phyloP scores from a whole-genome alignment of 2,888 invertebrate genomes.

The Bursaphelenchus okinawaensis region DNA sequence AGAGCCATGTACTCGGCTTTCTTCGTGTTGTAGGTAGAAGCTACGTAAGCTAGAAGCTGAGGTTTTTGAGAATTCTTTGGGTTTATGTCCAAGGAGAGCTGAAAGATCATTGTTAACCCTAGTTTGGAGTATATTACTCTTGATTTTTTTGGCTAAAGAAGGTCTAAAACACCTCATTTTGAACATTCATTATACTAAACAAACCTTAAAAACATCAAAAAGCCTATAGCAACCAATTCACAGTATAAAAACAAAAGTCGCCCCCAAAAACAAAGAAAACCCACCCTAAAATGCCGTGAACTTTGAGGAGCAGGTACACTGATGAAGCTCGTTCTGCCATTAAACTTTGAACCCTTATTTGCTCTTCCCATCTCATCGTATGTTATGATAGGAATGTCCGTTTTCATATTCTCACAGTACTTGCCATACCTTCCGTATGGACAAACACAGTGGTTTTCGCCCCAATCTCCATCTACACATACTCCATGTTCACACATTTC shows the following conservation, averaged over 20 bases:
- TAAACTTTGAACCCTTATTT: conserved; percentile 24
- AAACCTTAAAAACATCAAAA: too few species aligned
- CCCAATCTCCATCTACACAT: conserved; percentile 38
- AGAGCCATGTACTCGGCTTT: conserved; percentile 30
- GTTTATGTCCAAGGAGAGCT: conserved; percentile 34
- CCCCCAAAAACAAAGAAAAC: background rate
- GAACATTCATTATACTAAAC: too few species aligned
- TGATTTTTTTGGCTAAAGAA: too few species aligned
- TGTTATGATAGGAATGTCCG: background rate
- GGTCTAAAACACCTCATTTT: too few species aligned
- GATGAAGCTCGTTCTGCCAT: conserved; percentile 25
- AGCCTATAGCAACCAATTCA: background rate
- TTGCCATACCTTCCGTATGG: conserved; percentile 33
- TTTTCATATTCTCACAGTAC: conserved; percentile 23
- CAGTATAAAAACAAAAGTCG: background rate
- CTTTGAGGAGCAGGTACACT: conserved; percentile 23
- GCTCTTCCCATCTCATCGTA: conserved; percentile 5
- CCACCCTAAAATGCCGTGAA: conserved; percentile 13
- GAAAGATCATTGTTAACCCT: too few species aligned
- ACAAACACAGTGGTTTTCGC: conserved; percentile 41
- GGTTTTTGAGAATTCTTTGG: conserved; percentile 24
- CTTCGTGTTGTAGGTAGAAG: conserved; percentile 28
- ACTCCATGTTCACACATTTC: conserved; percentile 24
- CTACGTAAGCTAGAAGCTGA: conserved; percentile 41
- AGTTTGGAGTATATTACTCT: too few species aligned